Conservation (phyloP, 2,888 invertebrate genomes). For the Tipula unca region DNA sequence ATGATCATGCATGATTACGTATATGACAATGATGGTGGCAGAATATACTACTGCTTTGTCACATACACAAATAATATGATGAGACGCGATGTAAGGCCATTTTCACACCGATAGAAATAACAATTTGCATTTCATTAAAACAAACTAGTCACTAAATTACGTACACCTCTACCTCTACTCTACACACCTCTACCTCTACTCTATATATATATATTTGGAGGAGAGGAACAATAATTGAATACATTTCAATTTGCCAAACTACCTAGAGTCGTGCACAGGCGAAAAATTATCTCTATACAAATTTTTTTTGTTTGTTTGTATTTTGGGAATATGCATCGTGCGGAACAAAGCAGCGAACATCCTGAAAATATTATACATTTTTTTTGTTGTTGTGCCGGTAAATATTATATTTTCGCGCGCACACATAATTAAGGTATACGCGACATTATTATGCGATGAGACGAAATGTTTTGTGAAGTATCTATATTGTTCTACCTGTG, state of each 20-base stretch:
- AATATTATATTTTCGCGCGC: background rate
- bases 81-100: background rate
- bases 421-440: background rate
- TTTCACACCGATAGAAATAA: background rate
- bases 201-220: background rate
- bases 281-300: background rate
- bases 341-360: background rate
- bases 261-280: background rate
- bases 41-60: background rate
- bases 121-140: background rate
- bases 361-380: background rate
- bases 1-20: background rate
- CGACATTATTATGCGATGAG: background rate
- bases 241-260: conserved; percentile 2
- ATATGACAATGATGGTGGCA: background rate
- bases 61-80: no score
- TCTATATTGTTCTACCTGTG: background rate
- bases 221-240: background rate
- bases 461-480: background rate
- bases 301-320: background rate
- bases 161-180: background rate
- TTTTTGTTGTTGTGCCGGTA: background rate
- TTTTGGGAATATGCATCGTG: background rate
- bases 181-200: background rate
- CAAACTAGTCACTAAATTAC: background rate